Base-by-base conservation (phyloP, 2,113 vertebrate species). In the Neodon shergylaensis region DNA sequence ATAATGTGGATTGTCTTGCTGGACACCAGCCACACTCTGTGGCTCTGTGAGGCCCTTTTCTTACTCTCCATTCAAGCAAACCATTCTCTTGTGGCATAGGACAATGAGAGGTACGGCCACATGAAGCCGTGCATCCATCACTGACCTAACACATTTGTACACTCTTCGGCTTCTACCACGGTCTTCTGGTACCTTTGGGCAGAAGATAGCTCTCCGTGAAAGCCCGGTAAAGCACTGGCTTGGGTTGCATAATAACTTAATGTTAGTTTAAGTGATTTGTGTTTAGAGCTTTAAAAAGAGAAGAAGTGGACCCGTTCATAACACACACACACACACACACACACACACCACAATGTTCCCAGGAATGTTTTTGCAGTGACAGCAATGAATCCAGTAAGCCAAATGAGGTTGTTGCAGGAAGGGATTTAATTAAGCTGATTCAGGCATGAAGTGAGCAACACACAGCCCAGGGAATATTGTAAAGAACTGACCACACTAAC, bases 371-470 rank as follows among this genome's bases (percentile, higher is more conserved):
- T 90, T 54, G 33, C 22, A 0, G 66, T 76, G 85, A 95, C 61
- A 96, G 90, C 39, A 74, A 84, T 42, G 72, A 49, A 90, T 97
- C 88, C 94, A 85, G 16, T 7, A 94, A 94, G 85, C 90, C 90
- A 93, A 94, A 85, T 65, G 42, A 95, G 74, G 90, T 93, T 85
- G 44, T 66, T 83, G 72, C 52, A 65, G n/a, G 28, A 95, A 95
- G 17, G 92, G 82, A 96, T 95, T 96, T 96, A 97, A 97, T 97
- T 92, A 96, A 96, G 94, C 93, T 86, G 94, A 95, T 92, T 94
- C 16, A 89, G 73, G 36, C 93, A 88, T 36, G 92, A 79, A n/a
- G 36, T 7, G 17, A 84, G 42, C 89, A 44, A 58, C 31, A 11
- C 49, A 58, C 0, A 44, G 96, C 63, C 12, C 0, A 90, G 74